These are phyloP conservation scores for Siphamia tubifer DNA, from an alignment of 2,113 vertebrate species.

Conservation along the genomic window DNA sequence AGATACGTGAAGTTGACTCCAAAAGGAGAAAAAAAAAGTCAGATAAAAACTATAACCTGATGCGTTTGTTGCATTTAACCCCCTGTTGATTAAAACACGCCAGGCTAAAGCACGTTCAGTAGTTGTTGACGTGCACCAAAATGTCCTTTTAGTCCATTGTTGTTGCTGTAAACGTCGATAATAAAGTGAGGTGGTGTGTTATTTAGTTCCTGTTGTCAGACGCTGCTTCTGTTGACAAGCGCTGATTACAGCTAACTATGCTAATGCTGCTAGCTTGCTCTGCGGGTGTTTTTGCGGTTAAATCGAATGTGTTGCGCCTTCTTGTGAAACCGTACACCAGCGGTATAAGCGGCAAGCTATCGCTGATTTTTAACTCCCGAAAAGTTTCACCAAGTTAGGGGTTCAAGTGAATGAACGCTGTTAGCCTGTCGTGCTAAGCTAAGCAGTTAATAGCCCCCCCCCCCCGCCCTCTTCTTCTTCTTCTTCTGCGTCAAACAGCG, in stretches of 20 bases:
- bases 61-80: neutral
- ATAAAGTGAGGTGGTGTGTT: neutral
- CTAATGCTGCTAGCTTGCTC: neutral
- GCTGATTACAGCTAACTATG: neutral
- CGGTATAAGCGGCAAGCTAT: accelerated
- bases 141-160: no score
- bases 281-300: neutral
- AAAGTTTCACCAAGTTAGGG: slow-evolving; percentile 12
- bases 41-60: neutral
- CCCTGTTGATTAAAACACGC: neutral
- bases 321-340: accelerated
- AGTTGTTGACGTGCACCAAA: no score
- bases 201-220: neutral
- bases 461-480: neutral
- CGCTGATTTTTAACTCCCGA: neutral
- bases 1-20: no score
- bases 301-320: neutral
- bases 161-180: neutral
- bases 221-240: neutral
- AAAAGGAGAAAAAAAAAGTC: neutral
- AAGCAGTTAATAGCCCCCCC: slow-evolving; percentile 4
- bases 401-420: neutral
- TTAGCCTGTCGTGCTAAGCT: slow-evolving; percentile 30
- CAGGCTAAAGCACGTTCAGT: neutral
- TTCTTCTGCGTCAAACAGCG: slow-evolving; percentile 17